phyloP scores from a whole-genome alignment of 35 echinoderm and acorn worm genomes.

The Ptychodera flava region DNA sequence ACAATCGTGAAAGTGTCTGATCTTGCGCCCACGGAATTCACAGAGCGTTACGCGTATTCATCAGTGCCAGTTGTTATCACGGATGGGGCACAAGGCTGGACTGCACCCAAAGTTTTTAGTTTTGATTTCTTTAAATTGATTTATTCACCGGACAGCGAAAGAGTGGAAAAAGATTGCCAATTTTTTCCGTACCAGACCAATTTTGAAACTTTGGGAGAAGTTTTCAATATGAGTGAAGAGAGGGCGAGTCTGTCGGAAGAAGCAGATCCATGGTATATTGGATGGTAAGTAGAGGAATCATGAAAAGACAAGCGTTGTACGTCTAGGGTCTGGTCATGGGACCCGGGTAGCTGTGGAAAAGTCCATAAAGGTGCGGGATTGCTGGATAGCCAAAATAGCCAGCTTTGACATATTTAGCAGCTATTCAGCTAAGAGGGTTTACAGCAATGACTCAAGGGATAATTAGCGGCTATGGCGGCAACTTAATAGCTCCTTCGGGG shows the following conservation, averaged over 20 bases:
- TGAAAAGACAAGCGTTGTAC: too few relatives aligned
- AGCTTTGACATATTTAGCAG: too few relatives aligned
- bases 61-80: slow-evolving; percentile 40
- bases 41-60: slow-evolving; percentile 49
- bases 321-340: too few relatives aligned
- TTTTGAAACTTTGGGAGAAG: slow-evolving; percentile 60
- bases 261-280: slow-evolving; percentile 86
- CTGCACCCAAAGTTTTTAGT: slow-evolving; percentile 50
- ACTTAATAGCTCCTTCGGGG: too few relatives aligned
- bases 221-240: slow-evolving; percentile 58
- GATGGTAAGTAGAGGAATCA: slow-evolving; percentile 87
- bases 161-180: slow-evolving; percentile 54
- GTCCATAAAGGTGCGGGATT: too few relatives aligned
- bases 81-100: slow-evolving; percentile 59
- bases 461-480: too few relatives aligned
- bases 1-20: slow-evolving; percentile 27
- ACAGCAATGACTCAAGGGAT: too few relatives aligned
- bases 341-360: too few relatives aligned
- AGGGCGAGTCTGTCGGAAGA: slow-evolving; percentile 43
- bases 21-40: slow-evolving; percentile 30
- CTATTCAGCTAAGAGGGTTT: too few relatives aligned
- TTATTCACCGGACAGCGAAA: slow-evolving; percentile 43
- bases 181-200: slow-evolving; percentile 79
- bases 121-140: slow-evolving; percentile 59
- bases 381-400: too few relatives aligned